These are phyloP conservation scores for Cheiracanthium punctorium DNA, from an alignment of 2,888 invertebrate species.

Conservation along the genomic window DNA sequence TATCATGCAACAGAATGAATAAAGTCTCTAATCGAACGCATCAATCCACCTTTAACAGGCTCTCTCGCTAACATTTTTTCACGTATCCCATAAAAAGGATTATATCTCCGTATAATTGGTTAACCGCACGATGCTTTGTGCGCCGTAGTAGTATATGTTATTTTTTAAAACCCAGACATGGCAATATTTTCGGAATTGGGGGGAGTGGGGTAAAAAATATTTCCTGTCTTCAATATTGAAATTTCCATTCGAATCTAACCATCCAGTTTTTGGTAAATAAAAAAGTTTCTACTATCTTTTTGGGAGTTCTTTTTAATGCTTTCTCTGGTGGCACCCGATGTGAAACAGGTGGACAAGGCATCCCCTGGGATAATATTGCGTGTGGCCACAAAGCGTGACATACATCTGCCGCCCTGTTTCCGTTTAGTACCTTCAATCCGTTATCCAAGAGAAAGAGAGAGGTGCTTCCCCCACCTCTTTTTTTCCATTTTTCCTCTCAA, in stretches of 20 bases:
- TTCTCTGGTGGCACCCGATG: constrained; percentile 37
- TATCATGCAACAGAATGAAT: too few species aligned
- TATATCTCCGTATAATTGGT: background rate
- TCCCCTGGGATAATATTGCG: constrained; percentile 63
- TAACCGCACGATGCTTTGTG: background rate
- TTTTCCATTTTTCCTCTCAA: constrained; percentile 29
- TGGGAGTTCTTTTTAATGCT: constrained; percentile 7
- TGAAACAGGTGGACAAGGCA: constrained; percentile 65
- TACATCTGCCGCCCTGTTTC: constrained; percentile 62
- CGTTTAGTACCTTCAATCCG: constrained; percentile 62
- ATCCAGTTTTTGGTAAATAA: constrained; percentile 2
- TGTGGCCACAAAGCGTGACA: constrained; percentile 61
- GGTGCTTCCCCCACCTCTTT: background rate
- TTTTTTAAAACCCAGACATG: background rate
- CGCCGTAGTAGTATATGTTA: background rate
- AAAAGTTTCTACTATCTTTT: background rate
- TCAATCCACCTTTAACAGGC: too few species aligned
- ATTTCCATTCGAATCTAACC: constrained; percentile 15
- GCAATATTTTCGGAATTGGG: background rate
- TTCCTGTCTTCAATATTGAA: constrained; percentile 9
- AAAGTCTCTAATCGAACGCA: too few species aligned
- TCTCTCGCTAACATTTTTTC: too few species aligned
- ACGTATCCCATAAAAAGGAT: background rate
- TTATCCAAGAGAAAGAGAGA: constrained; percentile 34
- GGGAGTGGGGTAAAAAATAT: background rate